These are phyloP conservation scores for Anguilla japonica DNA, from an alignment of 2,113 vertebrate genomes.

Conservation along the genomic window DNA sequence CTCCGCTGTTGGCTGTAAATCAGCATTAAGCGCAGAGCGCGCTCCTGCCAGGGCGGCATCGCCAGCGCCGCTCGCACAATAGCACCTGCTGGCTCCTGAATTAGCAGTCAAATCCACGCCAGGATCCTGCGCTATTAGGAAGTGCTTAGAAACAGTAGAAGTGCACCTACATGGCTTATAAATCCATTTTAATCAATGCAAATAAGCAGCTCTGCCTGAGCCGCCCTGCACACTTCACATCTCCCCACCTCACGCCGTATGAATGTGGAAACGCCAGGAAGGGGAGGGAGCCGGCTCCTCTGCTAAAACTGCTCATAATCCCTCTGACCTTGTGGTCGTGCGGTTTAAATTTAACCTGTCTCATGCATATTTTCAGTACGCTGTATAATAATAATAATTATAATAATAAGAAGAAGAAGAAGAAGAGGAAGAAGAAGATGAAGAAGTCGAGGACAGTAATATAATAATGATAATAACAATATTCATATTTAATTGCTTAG, in stretches of 20 bases:
- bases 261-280: not conserved
- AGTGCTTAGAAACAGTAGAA: slow-evolving; percentile 3
- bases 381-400: not conserved
- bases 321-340: not conserved
- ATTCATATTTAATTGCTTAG: no score
- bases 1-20: not conserved
- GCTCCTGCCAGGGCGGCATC: not conserved
- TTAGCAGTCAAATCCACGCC: not conserved
- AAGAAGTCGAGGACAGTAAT: no score
- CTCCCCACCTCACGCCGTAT: not conserved
- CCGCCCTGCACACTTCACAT: not conserved
- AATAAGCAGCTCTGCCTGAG: not conserved
- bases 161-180: not conserved
- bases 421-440: no score
- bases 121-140: not conserved
- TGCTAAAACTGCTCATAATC: not conserved
- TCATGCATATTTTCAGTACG: not conserved
- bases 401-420: not conserved
- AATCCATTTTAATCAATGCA: slow-evolving; percentile 16
- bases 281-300: not conserved
- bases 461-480: no score
- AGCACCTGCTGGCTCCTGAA: not conserved
- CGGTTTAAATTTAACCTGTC: not conserved
- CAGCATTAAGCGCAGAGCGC: not conserved
- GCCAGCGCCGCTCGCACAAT: not conserved